A percentile compares a stretch with the other conserved stretches of the same genome.
phyloP scores from a whole-genome alignment of 2,797 vertebrate genomes.

The Thalassophryne amazonica region DNA sequence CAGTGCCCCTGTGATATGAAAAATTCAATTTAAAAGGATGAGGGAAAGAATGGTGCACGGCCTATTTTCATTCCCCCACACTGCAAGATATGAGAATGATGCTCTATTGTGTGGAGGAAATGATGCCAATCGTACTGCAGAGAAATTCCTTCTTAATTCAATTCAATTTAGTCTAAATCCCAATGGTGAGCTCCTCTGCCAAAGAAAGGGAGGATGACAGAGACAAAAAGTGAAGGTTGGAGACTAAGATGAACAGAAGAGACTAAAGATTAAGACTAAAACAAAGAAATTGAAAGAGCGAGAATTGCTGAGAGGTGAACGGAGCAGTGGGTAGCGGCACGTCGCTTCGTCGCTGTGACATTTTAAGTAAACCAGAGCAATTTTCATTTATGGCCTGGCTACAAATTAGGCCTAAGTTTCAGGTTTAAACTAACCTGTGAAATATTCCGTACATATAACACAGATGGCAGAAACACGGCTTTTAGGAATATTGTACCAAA shows the following conservation, averaged over 20 bases:
- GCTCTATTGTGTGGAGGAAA: slow-evolving; percentile 84
- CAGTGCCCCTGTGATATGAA: slow-evolving; percentile 82
- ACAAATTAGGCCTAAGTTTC: too few species aligned
- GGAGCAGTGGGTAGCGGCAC: slow-evolving; percentile 20
- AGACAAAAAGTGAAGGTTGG: slow-evolving; percentile 58
- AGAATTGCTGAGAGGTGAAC: slow-evolving; percentile 45
- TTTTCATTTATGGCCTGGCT: slow-evolving; percentile 38
- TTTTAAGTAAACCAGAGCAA: slow-evolving; percentile 44
- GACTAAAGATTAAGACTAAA: slow-evolving; percentile 60
- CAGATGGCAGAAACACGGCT: too few species aligned
- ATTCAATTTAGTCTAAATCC: slow-evolving; percentile 84
- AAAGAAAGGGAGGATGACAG: slow-evolving; percentile 62
- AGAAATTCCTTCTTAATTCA: slow-evolving; percentile 85
- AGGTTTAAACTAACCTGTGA: too few species aligned
- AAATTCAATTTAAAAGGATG: slow-evolving; percentile 87
- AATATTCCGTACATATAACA: too few species aligned
- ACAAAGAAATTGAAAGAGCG: slow-evolving; percentile 49
- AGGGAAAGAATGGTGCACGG: slow-evolving; percentile 80
- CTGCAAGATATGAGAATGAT: slow-evolving; percentile 83
- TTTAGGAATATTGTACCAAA: too few species aligned
- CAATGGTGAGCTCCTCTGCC: slow-evolving; percentile 74
- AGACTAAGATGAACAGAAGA: slow-evolving; percentile 56
- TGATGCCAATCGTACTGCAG: slow-evolving; percentile 81
- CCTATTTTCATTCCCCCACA: slow-evolving; percentile 83
- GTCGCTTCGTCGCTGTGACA: slow-evolving; percentile 43